A percentile compares a stretch with the other conserved stretches of the same genome.
phyloP scores from a whole-genome alignment of 2,888 invertebrate species.

The Volucella inflata region DNA sequence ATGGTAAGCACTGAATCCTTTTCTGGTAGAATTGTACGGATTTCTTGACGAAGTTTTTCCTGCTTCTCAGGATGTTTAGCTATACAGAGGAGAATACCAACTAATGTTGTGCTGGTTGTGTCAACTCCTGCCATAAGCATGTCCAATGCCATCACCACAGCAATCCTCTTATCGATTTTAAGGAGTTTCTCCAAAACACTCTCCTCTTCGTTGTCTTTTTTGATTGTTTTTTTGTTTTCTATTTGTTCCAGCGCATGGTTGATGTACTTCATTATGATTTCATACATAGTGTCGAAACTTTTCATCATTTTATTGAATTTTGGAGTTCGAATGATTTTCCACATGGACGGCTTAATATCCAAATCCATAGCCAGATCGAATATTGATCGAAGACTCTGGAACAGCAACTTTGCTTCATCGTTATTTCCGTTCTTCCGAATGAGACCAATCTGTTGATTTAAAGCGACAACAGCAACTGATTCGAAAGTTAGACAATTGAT shows the following conservation, averaged over 20 bases:
- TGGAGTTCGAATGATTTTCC: conserved; percentile 74
- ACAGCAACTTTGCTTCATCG: conserved; percentile 38
- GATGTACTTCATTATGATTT: conserved; percentile 81
- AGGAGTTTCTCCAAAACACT: conserved; percentile 87
- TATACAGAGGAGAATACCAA: conserved; percentile 86
- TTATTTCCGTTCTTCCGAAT: conserved; percentile 75
- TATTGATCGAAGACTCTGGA: conserved; percentile 49
- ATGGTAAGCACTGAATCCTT: conserved; percentile 82
- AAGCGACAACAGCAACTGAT: conserved; percentile 82
- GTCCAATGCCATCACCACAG: conserved; percentile 87
- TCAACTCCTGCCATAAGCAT: conserved; percentile 88
- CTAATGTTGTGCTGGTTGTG: conserved; percentile 85
- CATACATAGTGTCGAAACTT: conserved; percentile 76
- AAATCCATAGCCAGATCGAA: conserved; percentile 65
- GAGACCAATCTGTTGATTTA: conserved; percentile 81
- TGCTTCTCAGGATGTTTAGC: conserved; percentile 87
- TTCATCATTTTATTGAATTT: conserved; percentile 74
- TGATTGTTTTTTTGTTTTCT: conserved; percentile 56
- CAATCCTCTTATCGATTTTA: conserved; percentile 85
- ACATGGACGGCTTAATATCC: conserved; percentile 76
- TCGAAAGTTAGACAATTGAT: conserved; percentile 86
- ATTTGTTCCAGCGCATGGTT: conserved; percentile 78
- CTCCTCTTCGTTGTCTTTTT: conserved; percentile 84
- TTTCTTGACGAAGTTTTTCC: conserved; percentile 86
- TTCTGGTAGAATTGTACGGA: conserved; percentile 82